phyloP scores from a whole-genome alignment of 2,888 invertebrate genomes.

The Oxystoma pomonae region DNA sequence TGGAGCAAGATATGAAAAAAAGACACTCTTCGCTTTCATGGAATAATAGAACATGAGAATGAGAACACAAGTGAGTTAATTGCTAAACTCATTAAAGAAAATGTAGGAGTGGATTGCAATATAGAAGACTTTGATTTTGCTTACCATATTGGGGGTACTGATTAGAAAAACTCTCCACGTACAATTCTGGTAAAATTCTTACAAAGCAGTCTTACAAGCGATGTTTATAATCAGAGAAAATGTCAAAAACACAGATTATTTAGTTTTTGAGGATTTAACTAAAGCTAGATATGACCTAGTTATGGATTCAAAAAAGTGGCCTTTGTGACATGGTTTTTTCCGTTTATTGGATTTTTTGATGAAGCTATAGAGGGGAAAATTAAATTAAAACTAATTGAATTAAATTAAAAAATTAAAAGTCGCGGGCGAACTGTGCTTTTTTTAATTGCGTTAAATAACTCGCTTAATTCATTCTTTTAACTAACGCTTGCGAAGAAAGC shows the following conservation, averaged over 20 bases:
- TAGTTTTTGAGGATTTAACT: not conserved
- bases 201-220: not conserved
- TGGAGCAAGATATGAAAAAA: not conserved
- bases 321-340: too few species aligned
- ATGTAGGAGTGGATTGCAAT: not conserved
- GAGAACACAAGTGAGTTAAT: not conserved
- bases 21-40: constrained; percentile 1
- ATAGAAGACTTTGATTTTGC: not conserved
- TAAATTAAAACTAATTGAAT: too few species aligned
- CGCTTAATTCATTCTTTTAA: too few species aligned
- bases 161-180: not conserved
- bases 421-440: too few species aligned
- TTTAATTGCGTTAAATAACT: too few species aligned
- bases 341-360: too few species aligned
- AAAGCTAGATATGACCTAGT: not conserved
- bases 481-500: too few species aligned
- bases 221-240: not conserved
- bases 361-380: too few species aligned
- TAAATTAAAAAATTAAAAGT: too few species aligned
- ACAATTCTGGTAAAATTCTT: not conserved
- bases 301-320: not conserved
- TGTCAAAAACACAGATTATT: not conserved
- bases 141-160: not conserved
- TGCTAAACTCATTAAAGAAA: not conserved
- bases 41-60: not conserved